Base-by-base conservation (phyloP, 2,888 invertebrate species). In the Alsophila aescularia region DNA sequence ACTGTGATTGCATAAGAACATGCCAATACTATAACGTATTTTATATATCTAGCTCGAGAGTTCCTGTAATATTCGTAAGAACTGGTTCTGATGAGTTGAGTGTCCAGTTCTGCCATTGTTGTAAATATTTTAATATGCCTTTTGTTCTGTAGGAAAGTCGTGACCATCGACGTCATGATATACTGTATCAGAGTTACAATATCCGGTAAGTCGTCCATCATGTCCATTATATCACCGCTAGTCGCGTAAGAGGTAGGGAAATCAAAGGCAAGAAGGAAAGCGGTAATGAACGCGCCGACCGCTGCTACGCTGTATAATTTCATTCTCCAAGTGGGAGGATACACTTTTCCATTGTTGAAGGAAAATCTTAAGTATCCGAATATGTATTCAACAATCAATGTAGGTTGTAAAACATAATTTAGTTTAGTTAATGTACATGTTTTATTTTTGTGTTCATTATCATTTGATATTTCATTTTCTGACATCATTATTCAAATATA, bases 361-460 rank as follows among this genome's bases (percentile, higher is more conserved):
- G 66, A 63, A 48, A 77, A 79, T 64, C 83, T 62, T 27, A 76
- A 77, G 63, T 83, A 75, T 27, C 84, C 85, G 6, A 21, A 13
- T 2, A 24, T 4, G 13, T 44, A 44, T 35, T 44, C 44, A 9
- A 14, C 14, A 5, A 24, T 9, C 10, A 34, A 35, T 2, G 43
- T 2, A 2, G 12, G 34, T 35, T 39, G 13, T 4, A 40, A 8
- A 15, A 18, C n/a, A 15, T 14, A 10, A 24, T 27, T 40, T 5
- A 40, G 39, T 24, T 24, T 7, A 40, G 4, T 24, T 27, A 18
- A 8, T 0, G 12, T 12, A 13, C 12, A 8, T 5, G 24, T 27
- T 9, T 27, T 9, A 27, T 27, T 27, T 6, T 9, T 27, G 27
- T 27, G 5, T 27, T 34, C 14, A 12, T 14, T 34, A 7, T 13